These are phyloP conservation scores for Basileuterus tristriatus DNA, from an alignment of 2,797 vertebrate species.

Conservation along the genomic window DNA sequence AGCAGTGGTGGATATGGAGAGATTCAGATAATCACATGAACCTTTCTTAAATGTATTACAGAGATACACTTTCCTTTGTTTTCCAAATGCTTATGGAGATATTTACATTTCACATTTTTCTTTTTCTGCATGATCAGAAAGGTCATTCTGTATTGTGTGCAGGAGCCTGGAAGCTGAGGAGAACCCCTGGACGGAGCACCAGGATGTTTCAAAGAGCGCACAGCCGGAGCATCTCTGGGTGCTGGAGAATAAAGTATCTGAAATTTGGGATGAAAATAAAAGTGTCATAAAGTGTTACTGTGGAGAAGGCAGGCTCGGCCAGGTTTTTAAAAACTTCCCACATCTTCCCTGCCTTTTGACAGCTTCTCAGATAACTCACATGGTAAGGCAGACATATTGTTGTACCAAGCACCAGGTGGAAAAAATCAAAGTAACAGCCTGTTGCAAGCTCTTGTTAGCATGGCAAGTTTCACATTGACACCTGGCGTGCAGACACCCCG, in stretches of 20 bases:
- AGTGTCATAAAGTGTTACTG: constrained; percentile 71
- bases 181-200: neutral
- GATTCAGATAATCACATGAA: neutral
- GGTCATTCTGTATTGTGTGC: neutral
- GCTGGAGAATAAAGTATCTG: constrained; percentile 40
- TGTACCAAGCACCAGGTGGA: constrained; percentile 70
- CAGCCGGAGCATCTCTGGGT: neutral
- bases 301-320: constrained; percentile 64
- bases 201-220: neutral
- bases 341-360: constrained; percentile 73
- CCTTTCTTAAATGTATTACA: neutral
- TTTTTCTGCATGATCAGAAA: neutral
- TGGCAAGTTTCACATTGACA: constrained; percentile 43
- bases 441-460: constrained; percentile 44
- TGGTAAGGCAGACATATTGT: constrained; percentile 60
- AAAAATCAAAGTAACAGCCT: constrained; percentile 67
- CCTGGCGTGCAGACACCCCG: neutral
- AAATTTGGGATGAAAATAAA: constrained; percentile 68
- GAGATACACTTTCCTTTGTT: neutral
- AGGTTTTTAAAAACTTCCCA: constrained; percentile 72
- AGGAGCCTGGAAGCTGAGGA: neutral
- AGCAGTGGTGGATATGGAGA: neutral
- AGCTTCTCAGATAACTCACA: constrained; percentile 76
- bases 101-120: neutral
- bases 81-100: neutral